A percentile compares a stretch with the other conserved stretches of the same genome.
phyloP scores from a whole-genome alignment of 2,888 invertebrate genomes.

The Hanleya hanleyi region DNA sequence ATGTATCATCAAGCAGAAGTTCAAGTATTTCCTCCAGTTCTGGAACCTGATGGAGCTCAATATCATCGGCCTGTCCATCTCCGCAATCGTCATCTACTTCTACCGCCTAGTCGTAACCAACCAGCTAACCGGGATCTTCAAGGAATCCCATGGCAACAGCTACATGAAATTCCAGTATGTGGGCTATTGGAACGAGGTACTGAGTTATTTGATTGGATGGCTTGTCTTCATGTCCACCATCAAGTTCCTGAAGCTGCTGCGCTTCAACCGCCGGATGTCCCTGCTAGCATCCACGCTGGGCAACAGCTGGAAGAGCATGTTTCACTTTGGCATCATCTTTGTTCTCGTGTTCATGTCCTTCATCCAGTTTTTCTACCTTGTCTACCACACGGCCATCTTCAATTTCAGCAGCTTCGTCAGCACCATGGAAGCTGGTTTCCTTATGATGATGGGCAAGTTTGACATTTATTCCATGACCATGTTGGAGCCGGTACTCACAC shows the following conservation, averaged over 20 bases:
- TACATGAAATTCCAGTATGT: conserved; percentile 74
- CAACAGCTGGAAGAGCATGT: conserved; percentile 60
- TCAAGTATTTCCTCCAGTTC: conserved; percentile 66
- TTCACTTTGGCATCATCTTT: conserved; percentile 71
- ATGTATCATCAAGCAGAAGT: conserved; percentile 59
- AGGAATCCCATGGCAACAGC: conserved; percentile 68
- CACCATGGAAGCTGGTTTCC: conserved; percentile 64
- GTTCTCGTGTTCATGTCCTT: conserved; percentile 71
- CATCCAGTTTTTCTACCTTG: conserved; percentile 70
- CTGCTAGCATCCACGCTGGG: conserved; percentile 66
- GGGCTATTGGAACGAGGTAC: conserved; percentile 74
- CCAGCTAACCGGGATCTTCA: conserved; percentile 72
- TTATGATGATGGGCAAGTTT: conserved; percentile 73
- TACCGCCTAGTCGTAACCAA: conserved; percentile 65
- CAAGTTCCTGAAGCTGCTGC: conserved; percentile 75
- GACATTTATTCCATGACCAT: conserved; percentile 69
- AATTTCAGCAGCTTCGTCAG: conserved; percentile 50
- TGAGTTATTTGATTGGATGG: conserved; percentile 74
- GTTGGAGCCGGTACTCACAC: conserved; percentile 59
- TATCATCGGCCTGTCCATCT: conserved; percentile 67
- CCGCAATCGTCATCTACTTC: conserved; percentile 68
- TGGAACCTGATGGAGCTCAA: conserved; percentile 68
- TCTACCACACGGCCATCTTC: conserved; percentile 58
- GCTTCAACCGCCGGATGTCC: conserved; percentile 74
- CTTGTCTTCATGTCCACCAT: conserved; percentile 75